Conservation (phyloP, 1,140 invertebrate species). For the Cherax destructor region DNA sequence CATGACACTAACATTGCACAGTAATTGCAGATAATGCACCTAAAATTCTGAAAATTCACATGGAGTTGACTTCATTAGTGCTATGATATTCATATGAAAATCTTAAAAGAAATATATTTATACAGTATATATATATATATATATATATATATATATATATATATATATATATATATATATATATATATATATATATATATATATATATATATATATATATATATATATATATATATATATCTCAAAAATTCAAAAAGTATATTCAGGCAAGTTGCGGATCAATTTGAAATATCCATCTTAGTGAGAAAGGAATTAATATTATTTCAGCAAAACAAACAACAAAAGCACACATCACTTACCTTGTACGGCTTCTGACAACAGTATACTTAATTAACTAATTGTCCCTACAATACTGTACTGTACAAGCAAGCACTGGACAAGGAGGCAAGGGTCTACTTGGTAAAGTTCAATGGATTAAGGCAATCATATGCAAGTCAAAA, state of each 20-base stretch:
- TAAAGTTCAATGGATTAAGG: slow-evolving; percentile 23
- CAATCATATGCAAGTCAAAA: slow-evolving; percentile 39
- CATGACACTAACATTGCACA: no score
- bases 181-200: no score
- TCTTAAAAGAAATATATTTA: not conserved
- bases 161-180: no score
- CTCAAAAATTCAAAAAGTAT: no score
- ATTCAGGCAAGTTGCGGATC: not conserved
- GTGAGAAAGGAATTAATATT: not conserved
- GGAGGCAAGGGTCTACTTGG: slow-evolving; percentile 34
- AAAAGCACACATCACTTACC: slow-evolving; percentile 35
- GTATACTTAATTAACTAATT: slow-evolving; percentile 46
- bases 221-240: not conserved
- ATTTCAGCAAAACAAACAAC: slow-evolving; percentile 20
- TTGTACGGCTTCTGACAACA: slow-evolving; percentile 3
- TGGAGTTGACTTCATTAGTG: not conserved
- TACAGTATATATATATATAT: not conserved
- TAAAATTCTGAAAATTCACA: no score
- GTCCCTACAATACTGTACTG: slow-evolving; percentile 47
- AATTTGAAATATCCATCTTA: not conserved
- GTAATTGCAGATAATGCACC: no score
- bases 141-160: no score
- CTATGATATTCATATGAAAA: not conserved
- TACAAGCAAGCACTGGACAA: slow-evolving; percentile 12
- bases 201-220: no score